phyloP scores from a whole-genome alignment of 2,888 invertebrate genomes.

The Endotricha flammealis region DNA sequence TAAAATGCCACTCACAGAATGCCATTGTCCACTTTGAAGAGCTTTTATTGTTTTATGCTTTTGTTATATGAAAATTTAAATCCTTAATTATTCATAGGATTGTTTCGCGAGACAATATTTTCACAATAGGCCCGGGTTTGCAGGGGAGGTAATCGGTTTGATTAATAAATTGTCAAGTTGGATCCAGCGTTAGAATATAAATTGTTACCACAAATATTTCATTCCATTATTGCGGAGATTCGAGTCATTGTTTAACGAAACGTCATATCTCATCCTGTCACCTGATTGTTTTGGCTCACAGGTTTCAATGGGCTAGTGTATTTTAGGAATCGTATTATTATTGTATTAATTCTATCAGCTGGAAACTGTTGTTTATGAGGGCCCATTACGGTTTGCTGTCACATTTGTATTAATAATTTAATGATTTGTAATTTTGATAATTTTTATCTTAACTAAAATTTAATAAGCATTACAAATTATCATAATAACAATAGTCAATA shows the following conservation, averaged over 20 bases:
- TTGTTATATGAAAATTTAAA: conserved; percentile 76
- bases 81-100: conserved; percentile 78
- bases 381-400: conserved; percentile 11
- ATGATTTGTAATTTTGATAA: too few relatives aligned
- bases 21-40: conserved; percentile 72
- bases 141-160: conserved; percentile 75
- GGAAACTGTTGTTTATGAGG: conserved; percentile 16
- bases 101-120: conserved; percentile 75
- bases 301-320: conserved; percentile 42
- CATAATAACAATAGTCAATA: too few relatives aligned
- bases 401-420: conserved; percentile 4
- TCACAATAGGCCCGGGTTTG: conserved; percentile 71
- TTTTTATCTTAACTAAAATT: too few relatives aligned
- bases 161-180: conserved; percentile 79
- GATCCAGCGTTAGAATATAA: conserved; percentile 75
- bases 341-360: conserved; percentile 30
- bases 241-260: conserved; percentile 75
- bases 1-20: conserved; percentile 64
- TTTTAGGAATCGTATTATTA: conserved; percentile 35
- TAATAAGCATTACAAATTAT: too few relatives aligned
- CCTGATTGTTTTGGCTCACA: conserved; percentile 65
- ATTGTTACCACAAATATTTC: conserved; percentile 77
- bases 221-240: conserved; percentile 68
- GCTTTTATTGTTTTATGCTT: conserved; percentile 74
- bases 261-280: conserved; percentile 73